Conservation (phyloP, 1,140 invertebrate species). For the Helicoverpa zea region DNA sequence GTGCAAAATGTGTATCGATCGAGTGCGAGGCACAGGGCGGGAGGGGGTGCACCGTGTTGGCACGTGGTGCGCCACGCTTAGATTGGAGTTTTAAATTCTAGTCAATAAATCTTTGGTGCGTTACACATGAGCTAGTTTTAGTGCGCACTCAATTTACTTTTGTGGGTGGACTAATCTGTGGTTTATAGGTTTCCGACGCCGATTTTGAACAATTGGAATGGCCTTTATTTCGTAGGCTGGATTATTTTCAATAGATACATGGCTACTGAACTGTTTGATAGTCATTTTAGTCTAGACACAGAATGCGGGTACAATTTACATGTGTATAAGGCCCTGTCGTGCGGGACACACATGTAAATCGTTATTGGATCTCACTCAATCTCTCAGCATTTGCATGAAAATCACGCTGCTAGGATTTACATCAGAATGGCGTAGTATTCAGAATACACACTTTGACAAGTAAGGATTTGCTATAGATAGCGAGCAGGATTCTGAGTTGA, state of each 20-base stretch:
- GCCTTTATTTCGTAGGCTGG: neutral
- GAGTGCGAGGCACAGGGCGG: constrained; percentile 8
- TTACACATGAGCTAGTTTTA: constrained; percentile 37
- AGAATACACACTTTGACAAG: constrained; percentile 18
- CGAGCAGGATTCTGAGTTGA: neutral
- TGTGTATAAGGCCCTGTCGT: constrained; percentile 19
- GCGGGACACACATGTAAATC: constrained; percentile 36
- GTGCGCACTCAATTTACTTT: constrained; percentile 28
- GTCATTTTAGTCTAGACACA: neutral
- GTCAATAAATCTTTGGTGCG: constrained; percentile 42
- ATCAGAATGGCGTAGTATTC: constrained; percentile 46
- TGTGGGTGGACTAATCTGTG: neutral
- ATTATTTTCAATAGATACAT: neutral
- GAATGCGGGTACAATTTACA: neutral
- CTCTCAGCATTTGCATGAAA: constrained; percentile 45
- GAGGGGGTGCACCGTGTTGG: constrained; percentile 25
- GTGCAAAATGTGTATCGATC: constrained; percentile 50
- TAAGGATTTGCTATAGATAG: neutral
- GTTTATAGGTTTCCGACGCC: constrained; percentile 8
- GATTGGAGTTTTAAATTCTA: constrained; percentile 34
- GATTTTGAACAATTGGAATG: constrained; percentile 1
- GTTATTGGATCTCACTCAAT: constrained; percentile 45
- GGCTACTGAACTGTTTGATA: neutral
- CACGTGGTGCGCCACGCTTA: constrained; percentile 29
- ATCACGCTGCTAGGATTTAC: constrained; percentile 42